phyloP scores from a whole-genome alignment of 35 echinoderm and acorn worm species.

The Nesometra sesokonis region DNA sequence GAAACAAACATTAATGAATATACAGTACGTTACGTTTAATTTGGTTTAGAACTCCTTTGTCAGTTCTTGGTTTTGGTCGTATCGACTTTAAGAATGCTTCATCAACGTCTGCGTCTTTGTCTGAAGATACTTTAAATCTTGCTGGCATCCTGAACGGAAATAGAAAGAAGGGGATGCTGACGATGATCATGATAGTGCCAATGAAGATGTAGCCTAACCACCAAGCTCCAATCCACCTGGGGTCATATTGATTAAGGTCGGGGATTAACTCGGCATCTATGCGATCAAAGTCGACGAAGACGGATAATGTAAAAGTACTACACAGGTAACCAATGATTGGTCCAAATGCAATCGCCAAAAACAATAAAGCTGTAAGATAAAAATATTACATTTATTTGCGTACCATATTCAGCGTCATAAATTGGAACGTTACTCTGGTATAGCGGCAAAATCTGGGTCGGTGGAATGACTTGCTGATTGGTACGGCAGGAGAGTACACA shows the following conservation, averaged over 20 bases:
- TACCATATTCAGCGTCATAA: too few species aligned
- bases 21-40: not conserved
- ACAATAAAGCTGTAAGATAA: slow-evolving; percentile 23
- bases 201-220: slow-evolving; percentile 51
- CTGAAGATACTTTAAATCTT: not conserved
- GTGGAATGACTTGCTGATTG: too few species aligned
- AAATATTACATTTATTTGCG: too few species aligned
- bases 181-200: slow-evolving; percentile 15
- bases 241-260: slow-evolving; percentile 22
- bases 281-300: slow-evolving; percentile 52
- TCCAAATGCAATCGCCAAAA: slow-evolving; percentile 24
- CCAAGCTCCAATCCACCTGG: slow-evolving; percentile 70
- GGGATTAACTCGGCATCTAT: slow-evolving; percentile 31
- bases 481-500: too few species aligned
- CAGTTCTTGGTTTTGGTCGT: not conserved
- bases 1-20: too few species aligned
- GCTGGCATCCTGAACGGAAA: slow-evolving; percentile 21
- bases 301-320: not conserved
- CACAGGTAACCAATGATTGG: slow-evolving; percentile 32
- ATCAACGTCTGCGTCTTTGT: not conserved
- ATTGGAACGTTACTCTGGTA: too few species aligned
- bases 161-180: slow-evolving; percentile 25
- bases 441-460: too few species aligned
- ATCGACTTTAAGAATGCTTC: not conserved
- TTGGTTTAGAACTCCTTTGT: not conserved